phyloP scores from a whole-genome alignment of 2,797 vertebrate species.

The Lepilemur ruficaudatus region DNA sequence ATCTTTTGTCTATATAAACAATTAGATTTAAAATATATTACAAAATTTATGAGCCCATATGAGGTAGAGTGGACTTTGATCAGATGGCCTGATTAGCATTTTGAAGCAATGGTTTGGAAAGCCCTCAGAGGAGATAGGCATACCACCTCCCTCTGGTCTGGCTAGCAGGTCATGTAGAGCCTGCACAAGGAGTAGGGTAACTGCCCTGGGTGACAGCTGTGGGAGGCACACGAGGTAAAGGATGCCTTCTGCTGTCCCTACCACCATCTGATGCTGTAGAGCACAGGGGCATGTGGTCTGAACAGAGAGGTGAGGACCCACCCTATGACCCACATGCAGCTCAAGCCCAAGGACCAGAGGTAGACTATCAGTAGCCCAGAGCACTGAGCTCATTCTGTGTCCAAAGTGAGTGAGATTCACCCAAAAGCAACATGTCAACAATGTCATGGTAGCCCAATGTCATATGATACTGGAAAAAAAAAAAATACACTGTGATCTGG shows the following conservation, averaged over 20 bases:
- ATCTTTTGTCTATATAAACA: neutral
- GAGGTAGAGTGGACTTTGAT: neutral
- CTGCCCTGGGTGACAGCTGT: neutral
- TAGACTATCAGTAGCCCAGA: neutral
- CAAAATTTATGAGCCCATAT: neutral
- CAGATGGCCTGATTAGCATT: neutral
- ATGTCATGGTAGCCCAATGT: neutral
- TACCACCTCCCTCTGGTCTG: rapidly evolving
- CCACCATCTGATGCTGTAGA: neutral
- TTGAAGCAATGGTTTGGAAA: neutral
- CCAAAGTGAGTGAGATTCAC: neutral
- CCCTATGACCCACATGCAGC: neutral
- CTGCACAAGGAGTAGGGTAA: neutral
- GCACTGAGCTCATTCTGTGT: neutral
- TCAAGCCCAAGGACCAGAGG: neutral
- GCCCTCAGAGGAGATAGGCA: neutral
- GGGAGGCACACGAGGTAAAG: neutral
- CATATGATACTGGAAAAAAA: neutral
- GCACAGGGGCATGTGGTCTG: neutral
- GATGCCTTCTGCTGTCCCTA: rapidly evolving
- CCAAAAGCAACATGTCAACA: neutral
- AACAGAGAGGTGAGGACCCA: neutral
- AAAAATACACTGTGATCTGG: neutral
- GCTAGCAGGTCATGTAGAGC: neutral
- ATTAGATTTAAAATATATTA: neutral